A percentile compares a stretch with the other conserved stretches of the same genome.
Evolutionary conservation across 2,797 vertebrate genomes (phyloP).

Genomic region (Discoglossus pictus): DNA sequence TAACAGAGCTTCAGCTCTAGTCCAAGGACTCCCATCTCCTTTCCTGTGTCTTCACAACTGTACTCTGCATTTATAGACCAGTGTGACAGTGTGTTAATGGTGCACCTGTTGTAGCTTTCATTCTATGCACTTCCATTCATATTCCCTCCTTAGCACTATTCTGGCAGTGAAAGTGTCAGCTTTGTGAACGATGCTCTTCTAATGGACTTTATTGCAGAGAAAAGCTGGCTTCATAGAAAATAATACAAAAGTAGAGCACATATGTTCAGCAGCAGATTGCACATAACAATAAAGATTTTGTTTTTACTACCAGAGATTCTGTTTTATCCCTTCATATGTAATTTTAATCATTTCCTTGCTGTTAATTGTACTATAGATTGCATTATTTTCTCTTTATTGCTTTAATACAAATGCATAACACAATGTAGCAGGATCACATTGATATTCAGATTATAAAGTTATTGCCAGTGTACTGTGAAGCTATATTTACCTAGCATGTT

Average conservation of each 20-base stretch:
- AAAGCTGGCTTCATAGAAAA: neutral
- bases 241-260: slow-evolving; percentile 13
- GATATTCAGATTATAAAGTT: too few species aligned
- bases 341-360: slow-evolving; percentile 23
- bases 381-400: neutral
- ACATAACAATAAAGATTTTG: slow-evolving; percentile 24
- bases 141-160: too few species aligned
- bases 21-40: too few species aligned
- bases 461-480: too few species aligned
- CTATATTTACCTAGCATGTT: too few species aligned
- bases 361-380: slow-evolving; percentile 5
- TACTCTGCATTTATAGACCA: too few species aligned
- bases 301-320: slow-evolving; percentile 15
- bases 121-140: too few species aligned
- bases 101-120: too few species aligned
- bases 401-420: neutral
- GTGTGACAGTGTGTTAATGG: too few species aligned
- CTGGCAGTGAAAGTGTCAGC: neutral
- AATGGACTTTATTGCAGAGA: neutral
- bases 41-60: too few species aligned
- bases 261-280: slow-evolving; percentile 28
- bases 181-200: slow-evolving; percentile 9
- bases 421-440: too few species aligned
- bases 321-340: slow-evolving; percentile 14
- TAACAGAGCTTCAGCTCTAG: too few species aligned